These are phyloP conservation scores for Amphiura filiformis DNA, from an alignment of 35 echinoderm and acorn worm genomes.

Conservation along the genomic window DNA sequence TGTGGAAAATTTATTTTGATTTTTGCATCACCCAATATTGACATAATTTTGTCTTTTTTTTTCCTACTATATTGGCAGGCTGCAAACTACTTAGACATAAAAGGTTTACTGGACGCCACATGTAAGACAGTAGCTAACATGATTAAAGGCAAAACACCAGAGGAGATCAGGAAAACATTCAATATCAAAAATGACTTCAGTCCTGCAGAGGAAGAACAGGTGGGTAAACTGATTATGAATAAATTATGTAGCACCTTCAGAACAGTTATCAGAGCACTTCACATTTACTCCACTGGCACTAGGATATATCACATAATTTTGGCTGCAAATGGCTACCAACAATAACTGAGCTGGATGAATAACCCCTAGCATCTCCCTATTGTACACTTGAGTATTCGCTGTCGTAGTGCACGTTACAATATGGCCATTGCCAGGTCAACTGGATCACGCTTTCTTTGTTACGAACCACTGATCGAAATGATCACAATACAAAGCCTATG, in stretches of 20 bases:
- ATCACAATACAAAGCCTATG: too few relatives aligned
- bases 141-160: constrained; percentile 98
- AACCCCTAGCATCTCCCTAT: too few relatives aligned
- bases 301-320: not conserved
- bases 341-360: too few relatives aligned
- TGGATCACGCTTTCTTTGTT: too few relatives aligned
- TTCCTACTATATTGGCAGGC: constrained; percentile 72
- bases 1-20: too few relatives aligned
- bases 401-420: too few relatives aligned
- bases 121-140: constrained; percentile 99
- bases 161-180: constrained; percentile 99
- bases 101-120: constrained; percentile 85
- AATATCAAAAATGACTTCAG: constrained; percentile 99
- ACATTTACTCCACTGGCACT: not conserved
- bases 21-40: too few relatives aligned
- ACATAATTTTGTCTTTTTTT: too few relatives aligned
- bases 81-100: constrained; percentile 98
- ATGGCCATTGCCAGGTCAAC: too few relatives aligned
- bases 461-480: too few relatives aligned
- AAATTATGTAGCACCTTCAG: not conserved
- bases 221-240: not conserved
- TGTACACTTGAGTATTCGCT: too few relatives aligned
- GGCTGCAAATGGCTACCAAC: too few relatives aligned
- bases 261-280: not conserved
- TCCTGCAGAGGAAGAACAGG: constrained; percentile 98